Base-by-base conservation (phyloP, 1,140 invertebrate genomes). In the Tenebrio molitor region DNA sequence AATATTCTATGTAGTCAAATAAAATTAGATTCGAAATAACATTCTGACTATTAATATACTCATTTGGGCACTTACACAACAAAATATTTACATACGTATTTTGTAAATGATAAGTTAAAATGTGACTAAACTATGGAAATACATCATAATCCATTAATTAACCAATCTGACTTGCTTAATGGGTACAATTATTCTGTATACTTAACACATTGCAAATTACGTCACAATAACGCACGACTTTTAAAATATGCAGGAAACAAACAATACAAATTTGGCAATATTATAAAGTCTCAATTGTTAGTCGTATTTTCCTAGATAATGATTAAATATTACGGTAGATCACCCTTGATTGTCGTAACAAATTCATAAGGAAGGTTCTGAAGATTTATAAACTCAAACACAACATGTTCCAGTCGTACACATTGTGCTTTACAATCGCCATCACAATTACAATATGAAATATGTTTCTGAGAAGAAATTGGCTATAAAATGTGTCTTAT, bases 401-500 rank as follows among this genome's bases (percentile, higher is more conserved):
- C 25, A 29, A 29, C 8, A 29, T 29, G 25, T 29, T 4, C 8
- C 3, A 39, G 36, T 39, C 23, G 10, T 58, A 8, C 21, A 29
- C 23, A 58, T 29, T 8, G 25, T 29, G 25, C 25, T 29, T 29
- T 29, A 29, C 25, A 29, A 29, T 29, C 25, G 8, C 14, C 19
- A 25, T 58, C 23, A 21, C 50, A 58, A 29, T 58, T 15, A 58
- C 23, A 25, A 58, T 14, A 29, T 34, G 12, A 39, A 39, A 12
- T 39, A 12, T 33, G 29, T 5, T 33, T 58, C 12, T 53, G 46
- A 21, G 50, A 58, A 29, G 50, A 58, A 58, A 50, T 29, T 58
- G n/a, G 23, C 12, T 58, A 58, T 58, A 58, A 58, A 58, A 58
- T n/a, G 50, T 58, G 46, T 58, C 50, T 58, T 58, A 58, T 25